These are phyloP conservation scores for Pycnonotus jocosus DNA, from an alignment of 2,113 vertebrate species.

Conservation along the genomic window DNA sequence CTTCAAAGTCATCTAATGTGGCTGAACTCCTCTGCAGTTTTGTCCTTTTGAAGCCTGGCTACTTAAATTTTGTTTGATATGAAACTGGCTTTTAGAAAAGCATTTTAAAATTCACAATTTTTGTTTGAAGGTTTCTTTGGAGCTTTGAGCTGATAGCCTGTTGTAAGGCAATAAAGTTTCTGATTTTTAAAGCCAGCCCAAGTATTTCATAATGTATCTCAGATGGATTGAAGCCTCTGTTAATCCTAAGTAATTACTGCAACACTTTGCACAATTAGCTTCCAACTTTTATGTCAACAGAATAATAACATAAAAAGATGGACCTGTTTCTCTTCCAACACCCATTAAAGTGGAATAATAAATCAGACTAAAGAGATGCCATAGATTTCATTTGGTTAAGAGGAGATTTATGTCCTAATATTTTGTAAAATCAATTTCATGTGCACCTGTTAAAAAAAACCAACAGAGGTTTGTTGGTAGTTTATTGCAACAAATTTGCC, in stretches of 20 bases:
- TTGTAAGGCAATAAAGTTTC: background rate
- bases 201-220: background rate
- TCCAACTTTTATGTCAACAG: background rate
- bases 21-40: background rate
- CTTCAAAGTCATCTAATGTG: background rate
- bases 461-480: background rate
- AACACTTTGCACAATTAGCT: constrained; percentile 10
- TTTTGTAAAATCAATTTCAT: background rate
- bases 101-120: background rate
- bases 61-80: background rate
- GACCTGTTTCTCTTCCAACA: background rate
- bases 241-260: constrained; percentile 5
- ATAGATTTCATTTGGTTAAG: background rate
- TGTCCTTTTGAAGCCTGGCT: background rate
- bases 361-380: background rate
- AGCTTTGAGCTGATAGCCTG: background rate
- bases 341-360: background rate
- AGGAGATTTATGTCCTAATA: background rate
- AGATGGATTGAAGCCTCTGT: background rate
- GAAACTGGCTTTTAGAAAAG: background rate
- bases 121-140: background rate
- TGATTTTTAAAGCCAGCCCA: background rate
- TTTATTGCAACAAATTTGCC: background rate
- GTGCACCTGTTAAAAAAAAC: background rate
- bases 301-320: constrained; percentile 3